A percentile compares a stretch with the other conserved stretches of the same genome.
phyloP scores from a whole-genome alignment of 1,140 invertebrate genomes.

The Drosophila bifasciata region DNA sequence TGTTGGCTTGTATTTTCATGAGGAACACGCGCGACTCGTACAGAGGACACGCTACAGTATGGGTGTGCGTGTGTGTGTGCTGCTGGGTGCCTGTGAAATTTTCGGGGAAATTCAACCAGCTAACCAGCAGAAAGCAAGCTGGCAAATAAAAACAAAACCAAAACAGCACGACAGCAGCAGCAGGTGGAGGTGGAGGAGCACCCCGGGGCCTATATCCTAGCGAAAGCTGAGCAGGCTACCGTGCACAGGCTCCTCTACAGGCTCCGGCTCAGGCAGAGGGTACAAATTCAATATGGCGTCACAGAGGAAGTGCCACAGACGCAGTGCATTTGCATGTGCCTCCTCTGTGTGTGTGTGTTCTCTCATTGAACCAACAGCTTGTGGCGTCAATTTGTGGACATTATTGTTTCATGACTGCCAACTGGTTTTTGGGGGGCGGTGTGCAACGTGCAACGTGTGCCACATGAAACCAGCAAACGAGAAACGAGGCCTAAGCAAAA shows the following conservation, averaged over 20 bases:
- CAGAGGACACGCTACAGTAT: background rate
- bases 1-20: slow-evolving; percentile 71
- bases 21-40: slow-evolving; percentile 54
- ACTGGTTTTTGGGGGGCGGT: slow-evolving; percentile 35
- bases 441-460: too few species aligned
- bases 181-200: background rate
- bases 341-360: slow-evolving; percentile 17
- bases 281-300: slow-evolving; percentile 75
- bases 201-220: background rate
- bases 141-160: slow-evolving; percentile 75
- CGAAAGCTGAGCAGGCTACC: slow-evolving; percentile 17
- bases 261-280: slow-evolving; percentile 34
- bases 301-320: slow-evolving; percentile 71
- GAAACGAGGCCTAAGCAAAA: slow-evolving; percentile 65
- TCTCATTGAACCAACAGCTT: slow-evolving; percentile 77
- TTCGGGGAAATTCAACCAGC: slow-evolving; percentile 69
- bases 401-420: slow-evolving; percentile 79
- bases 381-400: slow-evolving; percentile 81
- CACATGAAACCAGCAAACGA: slow-evolving; percentile 20
- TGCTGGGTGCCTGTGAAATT: slow-evolving; percentile 35
- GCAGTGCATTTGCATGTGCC: slow-evolving; percentile 20
- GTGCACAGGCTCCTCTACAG: slow-evolving; percentile 32
- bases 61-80: slow-evolving; percentile 9
- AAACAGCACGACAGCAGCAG: slow-evolving; percentile 16
- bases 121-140: slow-evolving; percentile 80